Base-by-base conservation (phyloP, 1,140 invertebrate species). In the Coptotermes formosanus region DNA sequence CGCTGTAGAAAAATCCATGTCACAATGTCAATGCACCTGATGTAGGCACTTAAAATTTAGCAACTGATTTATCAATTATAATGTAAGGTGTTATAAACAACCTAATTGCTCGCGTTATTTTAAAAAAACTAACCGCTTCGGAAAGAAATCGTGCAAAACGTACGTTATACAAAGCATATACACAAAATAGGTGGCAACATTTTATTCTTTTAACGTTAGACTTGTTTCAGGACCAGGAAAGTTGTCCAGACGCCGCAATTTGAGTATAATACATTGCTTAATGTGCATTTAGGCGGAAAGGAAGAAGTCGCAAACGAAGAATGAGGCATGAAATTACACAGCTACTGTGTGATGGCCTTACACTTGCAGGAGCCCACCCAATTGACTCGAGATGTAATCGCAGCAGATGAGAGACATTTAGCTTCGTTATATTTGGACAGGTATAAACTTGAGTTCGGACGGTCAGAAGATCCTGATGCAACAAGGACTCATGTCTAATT, bases 381-480 rank as follows among this genome's bases (percentile, higher is more conserved):
- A 75, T 30, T n/a, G 64, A 75, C 64, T 75, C 64, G 7, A 75
- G 64, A 75, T 75, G 8, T 30, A 75, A 75, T 30, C 64, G 64
- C 64, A 75, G 64, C 11, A 75, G 25, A 30, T 75, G 64, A 75
- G n/a, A 75, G 64, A 75, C 64, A 75, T 75, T 75, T 75, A 75
- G 64, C 64, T n/a, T 75, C 64, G 64, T 75, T 75, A 75, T 75
- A 75, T 75, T 75, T 75, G 64, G 64, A 75, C n/a, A 75, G 64
- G 64, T n/a, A 75, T 75, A 30, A 75, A 75, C 64, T 75, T 75
- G 8, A 11, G 25, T 75, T 75, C 14, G 52, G 14, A 2, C 14
- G 52, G 14, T 7, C 19, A 55, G 0, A 21, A 55, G 52, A 16
- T 16, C 0, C 52, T 55, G 52, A 16, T 55, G 52, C 52, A 55